Evolutionary conservation across 2,113 vertebrate genomes (phyloP), one percentile per base, ranked within the genome.

Genomic region (Calyptomena viridis): DNA sequence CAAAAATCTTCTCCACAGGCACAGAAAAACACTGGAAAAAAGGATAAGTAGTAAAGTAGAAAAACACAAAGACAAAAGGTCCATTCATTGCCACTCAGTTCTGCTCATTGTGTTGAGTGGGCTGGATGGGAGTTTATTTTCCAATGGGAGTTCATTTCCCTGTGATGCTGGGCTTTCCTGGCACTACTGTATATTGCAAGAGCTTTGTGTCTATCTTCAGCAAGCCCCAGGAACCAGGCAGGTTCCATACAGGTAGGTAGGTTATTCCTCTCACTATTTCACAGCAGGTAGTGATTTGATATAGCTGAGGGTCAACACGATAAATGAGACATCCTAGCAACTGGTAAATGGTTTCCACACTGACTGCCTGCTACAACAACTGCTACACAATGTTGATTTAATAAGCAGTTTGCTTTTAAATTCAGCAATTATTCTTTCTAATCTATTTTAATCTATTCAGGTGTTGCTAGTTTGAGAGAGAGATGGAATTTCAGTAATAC

Each of bases 271-370:
- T 81, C 56, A 15, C 56, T 78, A 6, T 11, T 88, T 42, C 87
- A 44, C 89, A 94, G 63, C 83, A 33, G 27, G 68, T 7, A 67
- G 37, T 44, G 69, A 84, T 72, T 79, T 64, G 60, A 60, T 72
- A 53, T 2, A 95, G 87, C 77, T 87, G 87, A 89, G 76, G 89
- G 93, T 84, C 53, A 28, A 72, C 84, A 33, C 40, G 56, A 35
- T 35, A 93, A 94, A 95, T 85, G 87, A 97, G 89, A 92, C 94
- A 93, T 82, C 77, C 74, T 87, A 95, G 94, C 95, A 94, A 96
- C 80, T 93, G 86, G 56, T 46, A 95, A 94, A 87, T 87, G 81
- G 87, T 87, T 95, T 92, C 84, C 81, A 87, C 68, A 60, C 66
- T 87, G 69, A 44, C 87, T 92, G 81, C 53, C 75, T 91, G 44